Percentiles rank a stretch among this genome's conserved stretches.
Conservation (phyloP, 2,113 vertebrate genomes). For the Otis tarda region DNA sequence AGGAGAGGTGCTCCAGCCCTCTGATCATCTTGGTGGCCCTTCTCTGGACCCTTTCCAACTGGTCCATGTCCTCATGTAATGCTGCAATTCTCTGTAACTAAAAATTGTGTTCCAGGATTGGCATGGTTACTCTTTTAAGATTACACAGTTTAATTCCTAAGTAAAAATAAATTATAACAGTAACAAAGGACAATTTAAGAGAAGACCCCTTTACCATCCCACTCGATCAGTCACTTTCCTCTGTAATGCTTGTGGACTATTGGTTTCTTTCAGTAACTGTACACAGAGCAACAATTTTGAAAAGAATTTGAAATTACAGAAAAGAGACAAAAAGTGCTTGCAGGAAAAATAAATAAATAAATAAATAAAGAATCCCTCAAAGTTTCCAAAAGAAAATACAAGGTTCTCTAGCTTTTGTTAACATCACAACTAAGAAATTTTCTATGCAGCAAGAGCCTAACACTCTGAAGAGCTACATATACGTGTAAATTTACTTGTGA, state of each 20-base stretch:
- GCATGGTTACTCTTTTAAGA: background rate
- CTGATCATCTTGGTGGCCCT: too few relatives aligned
- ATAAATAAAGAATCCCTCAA: background rate
- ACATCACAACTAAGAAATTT: background rate
- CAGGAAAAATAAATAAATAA: background rate
- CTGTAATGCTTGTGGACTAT: background rate
- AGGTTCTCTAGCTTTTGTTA: background rate
- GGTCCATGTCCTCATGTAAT: too few relatives aligned
- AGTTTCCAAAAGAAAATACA: background rate
- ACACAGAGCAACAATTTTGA: background rate
- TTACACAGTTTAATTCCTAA: background rate
- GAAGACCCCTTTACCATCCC: background rate
- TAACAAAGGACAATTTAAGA: background rate
- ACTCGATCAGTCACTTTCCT: background rate
- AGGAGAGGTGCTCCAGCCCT: too few relatives aligned
- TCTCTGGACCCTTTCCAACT: too few relatives aligned
- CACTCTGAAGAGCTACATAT: fast-evolving
- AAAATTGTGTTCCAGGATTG: background rate
- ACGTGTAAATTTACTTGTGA: background rate
- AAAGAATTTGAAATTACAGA: background rate
- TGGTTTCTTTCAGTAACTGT: background rate
- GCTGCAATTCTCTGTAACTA: background rate
- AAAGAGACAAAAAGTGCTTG: background rate
- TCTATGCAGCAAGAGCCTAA: fast-evolving
- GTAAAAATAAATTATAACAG: background rate